Evolutionary conservation across 2,113 vertebrate species (phyloP), one percentile per base, ranked within the genome.

Genomic region (Etheostoma spectabile): DNA sequence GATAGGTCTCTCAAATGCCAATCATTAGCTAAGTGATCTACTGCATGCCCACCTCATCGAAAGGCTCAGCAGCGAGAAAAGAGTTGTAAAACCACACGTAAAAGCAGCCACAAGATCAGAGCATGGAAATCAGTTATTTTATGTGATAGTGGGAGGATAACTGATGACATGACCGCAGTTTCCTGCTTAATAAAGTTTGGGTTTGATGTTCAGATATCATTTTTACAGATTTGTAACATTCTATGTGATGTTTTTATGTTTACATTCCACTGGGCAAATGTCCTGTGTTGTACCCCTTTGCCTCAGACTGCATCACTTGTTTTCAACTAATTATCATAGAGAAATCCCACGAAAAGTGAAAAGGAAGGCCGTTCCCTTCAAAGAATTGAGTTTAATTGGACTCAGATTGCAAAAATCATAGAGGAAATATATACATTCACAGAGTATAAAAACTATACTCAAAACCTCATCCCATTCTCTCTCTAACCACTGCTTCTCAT

Each of bases 361-460:
- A 63, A 73, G 38, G 38, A 79, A 48, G 24, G 30, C 35, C 3
- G 42, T 8, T 59, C 8, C 7, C 22, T 69, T 21, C 14, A 33
- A 49, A 64, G 22, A 68, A 70, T 82, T 22, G 66, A 82, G 18
- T 74, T 38, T 60, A 57, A 67, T 64, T 79, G 70, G 74, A 66
- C 67, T 74, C 57, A 1, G 38, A 66, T 8, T 57, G 56, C 66
- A 70, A 45, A 49, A 73, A 77, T 72, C 13, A 35, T 7, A 56
- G 76, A 73, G 53, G 63, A 88, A 82, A 85, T 53, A 60, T 60
- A 76, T 87, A 76, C 38, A 70, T 66, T 33, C 53, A 63, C 11
- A 76, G 53, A 63, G 24, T 55, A 48, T 19, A 56, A 82, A 38
- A 75, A 73, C 73, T 56, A 70, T 52, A 76, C 63, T 70, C 38